phyloP scores from a whole-genome alignment of 1,140 invertebrate species.

The Cydia pomonella region DNA sequence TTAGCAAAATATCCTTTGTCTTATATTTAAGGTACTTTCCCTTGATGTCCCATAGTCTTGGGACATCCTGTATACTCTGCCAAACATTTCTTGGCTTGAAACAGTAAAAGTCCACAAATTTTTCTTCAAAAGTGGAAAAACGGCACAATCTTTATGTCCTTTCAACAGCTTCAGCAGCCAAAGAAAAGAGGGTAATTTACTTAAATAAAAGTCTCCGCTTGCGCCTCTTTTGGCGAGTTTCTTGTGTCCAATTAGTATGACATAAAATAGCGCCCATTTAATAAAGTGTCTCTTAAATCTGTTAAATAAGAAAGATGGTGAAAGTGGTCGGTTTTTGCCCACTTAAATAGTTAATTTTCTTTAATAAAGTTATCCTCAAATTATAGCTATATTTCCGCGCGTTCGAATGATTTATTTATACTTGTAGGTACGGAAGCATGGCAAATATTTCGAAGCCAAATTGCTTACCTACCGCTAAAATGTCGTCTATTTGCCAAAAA shows the following conservation, averaged over 20 bases:
- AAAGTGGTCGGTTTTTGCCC: neutral
- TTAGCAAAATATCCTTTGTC: too few relatives aligned
- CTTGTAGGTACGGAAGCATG: neutral
- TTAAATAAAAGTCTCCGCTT: neutral
- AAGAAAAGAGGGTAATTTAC: neutral
- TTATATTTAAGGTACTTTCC: too few relatives aligned
- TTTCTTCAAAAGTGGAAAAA: too few relatives aligned
- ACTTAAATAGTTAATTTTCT: neutral
- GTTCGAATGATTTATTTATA: neutral
- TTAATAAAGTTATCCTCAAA: neutral
- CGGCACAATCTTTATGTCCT: neutral
- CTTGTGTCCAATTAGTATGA: conserved; percentile 27
- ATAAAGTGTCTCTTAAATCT: conserved; percentile 26
- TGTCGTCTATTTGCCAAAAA: neutral
- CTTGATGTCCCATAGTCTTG: too few relatives aligned
- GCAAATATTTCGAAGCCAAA: neutral
- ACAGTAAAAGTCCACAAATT: too few relatives aligned
- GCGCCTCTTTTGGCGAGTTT: conserved; percentile 2
- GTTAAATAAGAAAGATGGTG: neutral
- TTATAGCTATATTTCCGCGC: neutral
- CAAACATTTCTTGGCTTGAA: too few relatives aligned
- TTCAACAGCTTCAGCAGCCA: conserved; percentile 5
- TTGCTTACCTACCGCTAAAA: neutral
- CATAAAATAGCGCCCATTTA: conserved; percentile 27
- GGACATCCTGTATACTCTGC: too few relatives aligned